A percentile compares a stretch with the other conserved stretches of the same genome.
These are phyloP conservation scores for Enhydra lutris DNA, from an alignment of 2,113 vertebrate species.

Conservation along the genomic window DNA sequence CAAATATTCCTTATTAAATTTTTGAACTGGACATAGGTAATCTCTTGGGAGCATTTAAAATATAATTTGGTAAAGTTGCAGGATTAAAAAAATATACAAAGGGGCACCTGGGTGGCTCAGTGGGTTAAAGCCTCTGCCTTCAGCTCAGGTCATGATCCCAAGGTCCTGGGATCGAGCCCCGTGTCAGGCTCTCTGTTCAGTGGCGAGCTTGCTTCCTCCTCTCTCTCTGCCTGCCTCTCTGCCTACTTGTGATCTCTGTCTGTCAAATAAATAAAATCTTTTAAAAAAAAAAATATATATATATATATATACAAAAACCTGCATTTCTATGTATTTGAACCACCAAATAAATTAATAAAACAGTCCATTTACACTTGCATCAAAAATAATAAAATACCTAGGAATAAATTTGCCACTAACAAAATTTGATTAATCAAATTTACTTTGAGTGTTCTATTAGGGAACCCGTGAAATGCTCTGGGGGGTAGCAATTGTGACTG, in stretches of 20 bases:
- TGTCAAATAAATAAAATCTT: too few species aligned
- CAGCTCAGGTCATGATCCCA: too few species aligned
- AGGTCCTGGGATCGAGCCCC: too few species aligned
- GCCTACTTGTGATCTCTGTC: too few species aligned
- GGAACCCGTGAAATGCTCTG: not conserved
- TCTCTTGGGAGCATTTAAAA: not conserved
- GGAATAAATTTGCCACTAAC: not conserved
- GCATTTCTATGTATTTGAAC: not conserved
- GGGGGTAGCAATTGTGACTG: not conserved
- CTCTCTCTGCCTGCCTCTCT: too few species aligned
- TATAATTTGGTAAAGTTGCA: not conserved
- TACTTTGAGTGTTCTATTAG: not conserved
- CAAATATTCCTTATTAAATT: not conserved
- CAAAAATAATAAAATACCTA: not conserved
- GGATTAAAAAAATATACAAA: not conserved
- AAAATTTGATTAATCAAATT: conserved; percentile 34
- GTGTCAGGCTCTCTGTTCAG: too few species aligned
- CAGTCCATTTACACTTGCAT: not conserved
- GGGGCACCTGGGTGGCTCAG: too few species aligned
- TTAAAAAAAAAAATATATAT: too few species aligned
- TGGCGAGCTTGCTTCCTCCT: too few species aligned
- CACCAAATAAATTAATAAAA: not conserved
- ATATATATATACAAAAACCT: not conserved
- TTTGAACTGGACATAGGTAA: not conserved
- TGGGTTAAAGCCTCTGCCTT: too few species aligned